These are phyloP conservation scores for Garra rufa DNA, from an alignment of 2,113 vertebrate genomes.

Conservation along the genomic window DNA sequence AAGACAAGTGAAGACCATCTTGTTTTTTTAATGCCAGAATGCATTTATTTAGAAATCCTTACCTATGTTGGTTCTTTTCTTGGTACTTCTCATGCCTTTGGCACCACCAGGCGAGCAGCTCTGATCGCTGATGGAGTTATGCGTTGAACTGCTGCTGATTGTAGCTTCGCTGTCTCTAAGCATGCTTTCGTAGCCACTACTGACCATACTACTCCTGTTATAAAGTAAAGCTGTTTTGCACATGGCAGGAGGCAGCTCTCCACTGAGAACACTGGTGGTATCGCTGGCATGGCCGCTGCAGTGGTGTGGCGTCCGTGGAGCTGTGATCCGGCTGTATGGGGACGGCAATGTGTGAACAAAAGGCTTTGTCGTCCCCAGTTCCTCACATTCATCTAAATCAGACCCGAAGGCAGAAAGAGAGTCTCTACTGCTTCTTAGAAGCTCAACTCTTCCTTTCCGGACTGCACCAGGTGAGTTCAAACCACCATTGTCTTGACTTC, in stretches of 20 bases:
- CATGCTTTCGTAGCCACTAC: slow-evolving; percentile 94
- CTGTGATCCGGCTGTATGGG: slow-evolving; percentile 92
- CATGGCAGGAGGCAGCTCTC: slow-evolving; percentile 96
- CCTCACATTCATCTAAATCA: slow-evolving; percentile 66
- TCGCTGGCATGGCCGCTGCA: slow-evolving; percentile 92
- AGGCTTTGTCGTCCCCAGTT: slow-evolving; percentile 65
- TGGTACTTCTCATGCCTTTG: slow-evolving; percentile 82
- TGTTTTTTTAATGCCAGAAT: slow-evolving; percentile 55
- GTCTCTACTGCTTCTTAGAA: slow-evolving; percentile 78
- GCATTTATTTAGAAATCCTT: slow-evolving; percentile 40
- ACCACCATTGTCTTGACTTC: slow-evolving; percentile 78
- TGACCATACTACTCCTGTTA: slow-evolving; percentile 84
- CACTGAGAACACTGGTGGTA: slow-evolving; percentile 95
- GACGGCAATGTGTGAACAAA: slow-evolving; percentile 80
- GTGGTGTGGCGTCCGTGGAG: slow-evolving; percentile 87
- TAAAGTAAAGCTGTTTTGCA: slow-evolving; percentile 94
- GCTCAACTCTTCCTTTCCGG: slow-evolving; percentile 85
- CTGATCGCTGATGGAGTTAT: slow-evolving; percentile 82
- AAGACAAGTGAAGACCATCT: slow-evolving; percentile 43
- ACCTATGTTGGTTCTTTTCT: slow-evolving; percentile 87
- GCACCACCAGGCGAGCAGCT: slow-evolving; percentile 64
- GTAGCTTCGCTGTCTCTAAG: slow-evolving; percentile 92
- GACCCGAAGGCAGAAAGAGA: slow-evolving; percentile 67
- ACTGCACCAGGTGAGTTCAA: slow-evolving; percentile 83
- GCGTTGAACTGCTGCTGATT: slow-evolving; percentile 85